A percentile compares a stretch with the other conserved stretches of the same genome.
These are phyloP conservation scores for Heteropelma amictum DNA, from an alignment of 2,888 invertebrate species.

Conservation along the genomic window DNA sequence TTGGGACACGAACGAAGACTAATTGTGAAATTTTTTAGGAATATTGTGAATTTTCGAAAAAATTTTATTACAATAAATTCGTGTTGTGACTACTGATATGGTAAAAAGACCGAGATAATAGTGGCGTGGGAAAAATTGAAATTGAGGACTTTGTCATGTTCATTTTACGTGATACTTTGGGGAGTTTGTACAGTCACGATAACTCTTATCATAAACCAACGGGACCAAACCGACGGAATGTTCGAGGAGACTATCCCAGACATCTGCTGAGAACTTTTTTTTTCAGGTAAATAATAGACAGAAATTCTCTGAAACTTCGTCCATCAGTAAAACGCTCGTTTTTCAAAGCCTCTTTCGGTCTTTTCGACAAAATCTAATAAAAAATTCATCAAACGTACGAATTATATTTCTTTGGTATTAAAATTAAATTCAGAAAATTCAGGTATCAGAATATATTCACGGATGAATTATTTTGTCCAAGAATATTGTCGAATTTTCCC, in stretches of 20 bases:
- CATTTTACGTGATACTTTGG: background rate
- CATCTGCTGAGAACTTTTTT: background rate
- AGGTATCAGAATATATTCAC: too few species aligned
- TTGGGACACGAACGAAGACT: too few species aligned
- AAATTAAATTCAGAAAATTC: too few species aligned
- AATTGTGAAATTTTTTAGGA: background rate
- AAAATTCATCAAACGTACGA: too few species aligned
- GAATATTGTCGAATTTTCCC: too few species aligned
- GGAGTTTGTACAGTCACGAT: conserved; percentile 16
- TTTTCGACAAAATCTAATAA: conserved; percentile 11
- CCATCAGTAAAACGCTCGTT: conserved; percentile 19
- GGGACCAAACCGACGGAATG: conserved; percentile 23
- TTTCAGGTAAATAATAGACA: background rate
- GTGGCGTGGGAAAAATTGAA: background rate
- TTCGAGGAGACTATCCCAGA: conserved; percentile 1
- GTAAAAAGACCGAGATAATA: background rate
- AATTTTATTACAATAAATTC: too few species aligned
- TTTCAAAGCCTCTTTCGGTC: conserved; percentile 8
- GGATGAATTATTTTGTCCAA: too few species aligned
- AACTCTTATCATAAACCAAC: conserved; percentile 48
- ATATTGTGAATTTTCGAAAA: background rate
- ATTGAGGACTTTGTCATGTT: background rate
- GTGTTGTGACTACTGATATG: too few species aligned
- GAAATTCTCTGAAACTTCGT: background rate
- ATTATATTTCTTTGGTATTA: too few species aligned